A percentile compares a stretch with the other conserved stretches of the same genome.
These are phyloP conservation scores for Eubasilissa regina DNA, from an alignment of 1,140 invertebrate species.

Conservation along the genomic window DNA sequence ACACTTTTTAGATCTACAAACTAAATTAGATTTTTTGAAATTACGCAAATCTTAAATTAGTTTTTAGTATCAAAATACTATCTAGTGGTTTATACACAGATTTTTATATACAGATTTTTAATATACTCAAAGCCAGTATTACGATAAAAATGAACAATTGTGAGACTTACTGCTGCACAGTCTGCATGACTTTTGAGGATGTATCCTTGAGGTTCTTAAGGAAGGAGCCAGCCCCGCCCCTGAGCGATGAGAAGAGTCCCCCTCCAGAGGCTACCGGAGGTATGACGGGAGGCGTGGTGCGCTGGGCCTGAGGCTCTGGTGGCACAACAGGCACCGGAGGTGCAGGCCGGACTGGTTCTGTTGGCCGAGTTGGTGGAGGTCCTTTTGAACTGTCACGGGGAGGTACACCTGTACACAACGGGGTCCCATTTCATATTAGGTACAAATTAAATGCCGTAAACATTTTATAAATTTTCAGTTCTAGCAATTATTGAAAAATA, in stretches of 20 bases:
- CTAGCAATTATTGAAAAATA: too few relatives aligned
- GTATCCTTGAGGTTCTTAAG: slow-evolving; percentile 97
- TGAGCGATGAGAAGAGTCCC: slow-evolving; percentile 86
- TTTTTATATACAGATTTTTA: too few relatives aligned
- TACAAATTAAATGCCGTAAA: too few relatives aligned
- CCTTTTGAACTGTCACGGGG: slow-evolving; percentile 20
- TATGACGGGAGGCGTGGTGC: slow-evolving; percentile 64
- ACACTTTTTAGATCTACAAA: too few relatives aligned
- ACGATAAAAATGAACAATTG: slow-evolving; percentile 13
- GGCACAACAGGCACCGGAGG: background rate
- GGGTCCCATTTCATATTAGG: too few relatives aligned
- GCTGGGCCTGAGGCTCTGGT: slow-evolving; percentile 64
- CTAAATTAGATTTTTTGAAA: too few relatives aligned
- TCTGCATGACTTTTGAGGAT: slow-evolving; percentile 96
- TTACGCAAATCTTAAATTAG: too few relatives aligned
- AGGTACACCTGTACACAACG: slow-evolving; percentile 9
- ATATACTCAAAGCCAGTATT: too few relatives aligned
- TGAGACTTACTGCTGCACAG: slow-evolving; percentile 89
- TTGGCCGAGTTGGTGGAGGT: background rate
- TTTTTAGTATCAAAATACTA: too few relatives aligned
- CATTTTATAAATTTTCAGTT: too few relatives aligned
- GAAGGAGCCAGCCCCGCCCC: slow-evolving; percentile 88
- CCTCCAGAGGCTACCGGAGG: slow-evolving; percentile 65
- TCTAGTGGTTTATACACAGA: too few relatives aligned
- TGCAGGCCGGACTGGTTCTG: slow-evolving; percentile 6